Evolutionary conservation across 2,797 vertebrate species (phyloP), one percentile per base, ranked within the genome.

Genomic region (Naso thynnoides): DNA sequence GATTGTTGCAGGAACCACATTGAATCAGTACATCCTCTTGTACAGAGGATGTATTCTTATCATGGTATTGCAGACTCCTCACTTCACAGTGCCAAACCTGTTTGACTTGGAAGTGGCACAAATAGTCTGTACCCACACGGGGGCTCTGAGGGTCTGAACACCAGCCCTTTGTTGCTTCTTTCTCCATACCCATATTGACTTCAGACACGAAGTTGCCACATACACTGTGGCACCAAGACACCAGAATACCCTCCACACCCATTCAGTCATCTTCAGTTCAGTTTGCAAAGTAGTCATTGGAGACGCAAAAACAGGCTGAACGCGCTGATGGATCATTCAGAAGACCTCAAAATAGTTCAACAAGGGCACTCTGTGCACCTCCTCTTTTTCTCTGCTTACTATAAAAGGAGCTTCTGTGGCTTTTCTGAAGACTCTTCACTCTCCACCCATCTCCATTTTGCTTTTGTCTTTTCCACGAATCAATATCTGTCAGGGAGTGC

Each of bases 381-480:
- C 76, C 1, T n/a, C 61, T 74, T 82, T 82, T 64, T 59, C 68
- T 63, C 19, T 44, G 49, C 59, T 61, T 33, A 72, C 83, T 78
- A 72, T 88, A 90, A 88, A 89, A 16, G 1, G 53, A 71, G 76
- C 62, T 55, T 67, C 31, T 83, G 90, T 81, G 88, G 84, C 71
- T 89, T 85, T 68, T n/a, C n/a, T 59, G 79, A 81, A 54, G 68
- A 48, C 64, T 61, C 69, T 71, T 73, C 61, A 19, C 81, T 81
- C 76, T 86, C 79, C 73, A 44, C 66, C 73, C 72, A 0, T 85
- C 64, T 76, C 69, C 74, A 48, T 61, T 71, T 48, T 27, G 8
- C 81, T 88, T 91, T 85, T 85, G 84, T 87, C 71, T 88, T 84
- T 73, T 85, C 83, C 85, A 88, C 89, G 86, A 92, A 90, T 93